A percentile compares a stretch with the other conserved stretches of the same genome.
Conservation (phyloP, 1,140 invertebrate genomes). For the Teleogryllus occipitalis region DNA sequence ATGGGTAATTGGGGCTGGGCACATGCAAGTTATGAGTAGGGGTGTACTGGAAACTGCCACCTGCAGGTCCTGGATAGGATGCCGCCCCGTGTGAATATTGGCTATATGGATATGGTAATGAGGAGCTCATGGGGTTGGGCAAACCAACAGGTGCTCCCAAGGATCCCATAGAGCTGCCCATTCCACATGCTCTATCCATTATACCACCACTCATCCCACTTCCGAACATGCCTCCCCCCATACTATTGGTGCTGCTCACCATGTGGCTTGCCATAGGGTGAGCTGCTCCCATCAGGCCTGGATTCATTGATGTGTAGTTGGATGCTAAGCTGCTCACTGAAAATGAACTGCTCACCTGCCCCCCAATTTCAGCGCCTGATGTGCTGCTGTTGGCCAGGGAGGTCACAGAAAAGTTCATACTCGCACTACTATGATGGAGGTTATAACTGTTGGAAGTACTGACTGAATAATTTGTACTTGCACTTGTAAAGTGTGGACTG, state of each 20-base stretch:
- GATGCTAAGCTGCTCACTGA: slow-evolving; percentile 32
- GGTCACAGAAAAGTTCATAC: slow-evolving; percentile 37
- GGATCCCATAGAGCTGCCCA: slow-evolving; percentile 25
- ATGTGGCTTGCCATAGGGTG: slow-evolving; percentile 29
- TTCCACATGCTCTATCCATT: slow-evolving; percentile 27
- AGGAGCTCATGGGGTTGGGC: slow-evolving; percentile 27
- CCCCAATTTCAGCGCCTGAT: slow-evolving; percentile 19
- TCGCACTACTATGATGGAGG: slow-evolving; percentile 26
- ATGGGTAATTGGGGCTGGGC: slow-evolving; percentile 46
- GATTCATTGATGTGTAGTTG: slow-evolving; percentile 27
- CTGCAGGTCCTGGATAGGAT: slow-evolving; percentile 31
- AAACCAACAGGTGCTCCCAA: slow-evolving; percentile 17
- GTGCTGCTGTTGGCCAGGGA: slow-evolving; percentile 36
- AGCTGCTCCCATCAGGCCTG: slow-evolving; percentile 30
- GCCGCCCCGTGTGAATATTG: slow-evolving; percentile 34
- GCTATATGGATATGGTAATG: slow-evolving; percentile 35
- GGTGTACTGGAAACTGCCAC: slow-evolving; percentile 32
- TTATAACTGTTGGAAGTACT: slow-evolving; percentile 25
- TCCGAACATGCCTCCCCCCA: slow-evolving; percentile 24
- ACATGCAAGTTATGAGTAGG: slow-evolving; percentile 42
- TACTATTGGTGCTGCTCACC: slow-evolving; percentile 21
- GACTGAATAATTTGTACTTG: slow-evolving; percentile 28
- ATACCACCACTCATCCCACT: slow-evolving; percentile 22
- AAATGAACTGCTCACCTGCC: slow-evolving; percentile 29
- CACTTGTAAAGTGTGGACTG: slow-evolving; percentile 22